Conservation (phyloP, 2,113 vertebrate species). For the Ptychochromis oligacanthus region DNA sequence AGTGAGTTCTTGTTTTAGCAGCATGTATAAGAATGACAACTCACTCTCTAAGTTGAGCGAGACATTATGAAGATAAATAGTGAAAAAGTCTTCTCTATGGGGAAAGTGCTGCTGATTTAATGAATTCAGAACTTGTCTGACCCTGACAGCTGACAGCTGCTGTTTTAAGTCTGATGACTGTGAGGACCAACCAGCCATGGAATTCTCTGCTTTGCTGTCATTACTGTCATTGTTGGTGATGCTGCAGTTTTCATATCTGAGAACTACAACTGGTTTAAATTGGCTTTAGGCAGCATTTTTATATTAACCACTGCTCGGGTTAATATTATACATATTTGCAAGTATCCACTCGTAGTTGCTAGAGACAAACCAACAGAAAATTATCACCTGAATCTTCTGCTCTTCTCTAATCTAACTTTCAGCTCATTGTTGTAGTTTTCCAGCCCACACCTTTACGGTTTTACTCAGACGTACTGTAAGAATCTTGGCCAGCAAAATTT, state of each 20-base stretch:
- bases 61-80: not conserved
- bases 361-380: not conserved
- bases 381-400: not conserved
- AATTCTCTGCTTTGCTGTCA: constrained; percentile 15
- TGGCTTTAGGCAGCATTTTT: not conserved
- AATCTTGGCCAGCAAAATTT: not conserved
- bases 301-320: not conserved
- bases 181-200: constrained; percentile 12
- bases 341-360: not conserved
- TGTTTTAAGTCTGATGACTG: constrained; percentile 21
- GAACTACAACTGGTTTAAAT: not conserved
- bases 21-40: not conserved
- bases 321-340: not conserved
- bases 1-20: not conserved
- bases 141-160: constrained; percentile 28
- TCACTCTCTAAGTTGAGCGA: not conserved
- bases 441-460: not conserved
- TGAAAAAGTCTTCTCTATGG: not conserved
- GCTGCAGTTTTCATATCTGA: constrained; percentile 9
- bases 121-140: constrained; percentile 1
- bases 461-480: not conserved
- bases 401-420: not conserved
- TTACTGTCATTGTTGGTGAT: constrained; percentile 4
- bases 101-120: not conserved
- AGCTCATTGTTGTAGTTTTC: not conserved